These are phyloP conservation scores for Papilio demoleus DNA, from an alignment of 2,888 invertebrate genomes.

Conservation along the genomic window DNA sequence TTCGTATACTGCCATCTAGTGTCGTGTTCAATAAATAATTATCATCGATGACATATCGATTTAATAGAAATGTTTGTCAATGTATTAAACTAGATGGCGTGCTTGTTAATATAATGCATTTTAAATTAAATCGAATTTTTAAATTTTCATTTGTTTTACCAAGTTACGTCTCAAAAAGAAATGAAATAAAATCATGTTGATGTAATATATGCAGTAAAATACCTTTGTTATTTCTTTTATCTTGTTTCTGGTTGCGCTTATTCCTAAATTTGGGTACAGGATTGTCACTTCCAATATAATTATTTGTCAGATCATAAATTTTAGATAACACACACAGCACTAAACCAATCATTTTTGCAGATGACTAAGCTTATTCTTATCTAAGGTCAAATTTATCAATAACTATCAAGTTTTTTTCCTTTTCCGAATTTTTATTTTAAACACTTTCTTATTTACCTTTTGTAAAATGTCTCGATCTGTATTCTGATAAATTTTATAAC, in stretches of 20 bases:
- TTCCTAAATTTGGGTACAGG: conserved; percentile 39
- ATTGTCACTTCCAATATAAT: conserved; percentile 47
- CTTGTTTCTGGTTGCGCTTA: conserved; percentile 45
- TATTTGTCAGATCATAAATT: conserved; percentile 61
- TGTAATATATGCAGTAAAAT: conserved; percentile 1
- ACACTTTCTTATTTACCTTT: conserved; percentile 47
- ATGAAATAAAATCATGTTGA: not conserved
- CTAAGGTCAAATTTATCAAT: conserved; percentile 39
- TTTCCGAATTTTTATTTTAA: conserved; percentile 56
- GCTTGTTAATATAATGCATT: not conserved
- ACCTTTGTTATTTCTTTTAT: conserved; percentile 49
- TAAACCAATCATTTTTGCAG: conserved; percentile 66
- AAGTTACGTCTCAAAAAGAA: too few relatives aligned
- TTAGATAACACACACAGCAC: conserved; percentile 67
- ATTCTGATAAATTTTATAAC: conserved; percentile 46
- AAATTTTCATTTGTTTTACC: not conserved
- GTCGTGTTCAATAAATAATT: not conserved
- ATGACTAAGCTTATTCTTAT: conserved; percentile 42
- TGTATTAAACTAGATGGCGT: conserved; percentile 18
- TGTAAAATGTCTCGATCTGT: conserved; percentile 44
- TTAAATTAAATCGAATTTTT: not conserved
- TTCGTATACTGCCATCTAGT: conserved; percentile 30
- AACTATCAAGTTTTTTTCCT: conserved; percentile 55
- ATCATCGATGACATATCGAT: conserved; percentile 2
- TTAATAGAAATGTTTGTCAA: not conserved